Conservation (phyloP, 2,888 invertebrate species). For the Sphinx pinastri region DNA sequence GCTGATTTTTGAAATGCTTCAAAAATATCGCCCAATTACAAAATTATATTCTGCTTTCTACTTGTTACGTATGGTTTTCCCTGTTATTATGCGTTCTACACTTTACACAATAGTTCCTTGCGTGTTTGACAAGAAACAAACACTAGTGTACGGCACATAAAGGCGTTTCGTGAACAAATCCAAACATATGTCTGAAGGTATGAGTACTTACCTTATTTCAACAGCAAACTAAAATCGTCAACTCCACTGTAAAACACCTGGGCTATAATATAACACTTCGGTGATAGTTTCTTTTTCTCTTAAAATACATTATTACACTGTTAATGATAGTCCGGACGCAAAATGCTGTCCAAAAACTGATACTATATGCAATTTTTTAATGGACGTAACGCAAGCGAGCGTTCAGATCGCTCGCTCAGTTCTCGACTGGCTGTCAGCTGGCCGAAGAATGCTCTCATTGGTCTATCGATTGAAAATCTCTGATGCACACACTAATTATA, state of each 20-base stretch:
- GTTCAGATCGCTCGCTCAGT: conserved; percentile 60
- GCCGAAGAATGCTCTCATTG: conserved; percentile 70
- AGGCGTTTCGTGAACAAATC: conserved; percentile 45
- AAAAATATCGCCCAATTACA: conserved; percentile 1
- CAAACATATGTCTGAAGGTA: conserved; percentile 67
- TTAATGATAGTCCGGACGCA: conserved; percentile 71
- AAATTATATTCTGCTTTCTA: conserved; percentile 12
- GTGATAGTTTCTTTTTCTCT: conserved; percentile 81
- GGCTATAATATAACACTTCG: conserved; percentile 84
- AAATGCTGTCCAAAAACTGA: conserved; percentile 72
- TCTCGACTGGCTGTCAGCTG: conserved; percentile 81
- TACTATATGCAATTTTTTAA: conserved; percentile 55
- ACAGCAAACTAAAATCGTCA: conserved; percentile 66
- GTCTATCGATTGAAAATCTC: conserved; percentile 76
- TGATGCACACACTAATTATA: conserved; percentile 58
- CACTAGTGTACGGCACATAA: conserved; percentile 40
- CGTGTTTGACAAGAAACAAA: conserved; percentile 9
- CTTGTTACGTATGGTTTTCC: conserved; percentile 5
- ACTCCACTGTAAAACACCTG: conserved; percentile 74
- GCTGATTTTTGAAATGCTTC: conserved; percentile 26
- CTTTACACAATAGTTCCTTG: not conserved
- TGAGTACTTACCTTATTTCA: conserved; percentile 63
- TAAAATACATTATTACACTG: conserved; percentile 83
- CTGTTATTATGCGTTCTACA: not conserved
- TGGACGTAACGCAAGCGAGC: conserved; percentile 60